Evolutionary conservation across 2,888 invertebrate genomes (phyloP).

Genomic region (Cactoblastis cactorum): DNA sequence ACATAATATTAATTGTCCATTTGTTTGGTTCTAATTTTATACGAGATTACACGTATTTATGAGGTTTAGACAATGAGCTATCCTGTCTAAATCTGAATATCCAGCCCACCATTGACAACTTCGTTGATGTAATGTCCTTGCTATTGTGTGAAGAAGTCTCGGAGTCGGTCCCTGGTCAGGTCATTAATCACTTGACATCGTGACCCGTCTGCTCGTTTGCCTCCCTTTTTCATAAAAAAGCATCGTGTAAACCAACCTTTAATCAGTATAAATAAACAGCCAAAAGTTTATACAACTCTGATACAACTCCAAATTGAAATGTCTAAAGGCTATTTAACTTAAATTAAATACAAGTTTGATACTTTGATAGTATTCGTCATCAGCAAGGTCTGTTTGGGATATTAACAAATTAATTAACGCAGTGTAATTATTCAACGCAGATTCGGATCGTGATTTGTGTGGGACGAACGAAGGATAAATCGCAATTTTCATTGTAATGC

Average conservation of each 20-base stretch:
- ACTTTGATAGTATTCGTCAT: slow-evolving; percentile 11
- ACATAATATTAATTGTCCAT: not conserved
- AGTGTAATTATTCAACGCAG: not conserved
- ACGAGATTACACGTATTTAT: too few species aligned
- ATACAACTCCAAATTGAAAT: slow-evolving; percentile 11
- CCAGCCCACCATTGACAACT: too few species aligned
- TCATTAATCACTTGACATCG: too few species aligned
- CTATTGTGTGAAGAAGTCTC: too few species aligned
- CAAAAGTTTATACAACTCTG: slow-evolving; percentile 9
- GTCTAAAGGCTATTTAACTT: slow-evolving; percentile 10
- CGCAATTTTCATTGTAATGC: too few species aligned
- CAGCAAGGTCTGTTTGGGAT: not conserved
- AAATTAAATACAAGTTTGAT: slow-evolving; percentile 8
- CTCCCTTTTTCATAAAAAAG: too few species aligned
- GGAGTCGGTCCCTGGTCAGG: too few species aligned
- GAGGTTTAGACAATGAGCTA: too few species aligned
- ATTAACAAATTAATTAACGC: slow-evolving; percentile 5
- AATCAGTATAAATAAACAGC: slow-evolving; percentile 2
- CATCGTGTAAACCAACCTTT: not conserved
- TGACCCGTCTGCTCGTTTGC: too few species aligned
- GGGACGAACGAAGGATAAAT: too few species aligned
- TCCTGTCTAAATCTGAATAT: too few species aligned
- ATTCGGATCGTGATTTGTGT: not conserved
- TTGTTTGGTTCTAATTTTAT: not conserved
- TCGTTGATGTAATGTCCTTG: too few species aligned